These are phyloP conservation scores for Drosophila elegans DNA, from an alignment of 1,140 invertebrate species.

Conservation along the genomic window DNA sequence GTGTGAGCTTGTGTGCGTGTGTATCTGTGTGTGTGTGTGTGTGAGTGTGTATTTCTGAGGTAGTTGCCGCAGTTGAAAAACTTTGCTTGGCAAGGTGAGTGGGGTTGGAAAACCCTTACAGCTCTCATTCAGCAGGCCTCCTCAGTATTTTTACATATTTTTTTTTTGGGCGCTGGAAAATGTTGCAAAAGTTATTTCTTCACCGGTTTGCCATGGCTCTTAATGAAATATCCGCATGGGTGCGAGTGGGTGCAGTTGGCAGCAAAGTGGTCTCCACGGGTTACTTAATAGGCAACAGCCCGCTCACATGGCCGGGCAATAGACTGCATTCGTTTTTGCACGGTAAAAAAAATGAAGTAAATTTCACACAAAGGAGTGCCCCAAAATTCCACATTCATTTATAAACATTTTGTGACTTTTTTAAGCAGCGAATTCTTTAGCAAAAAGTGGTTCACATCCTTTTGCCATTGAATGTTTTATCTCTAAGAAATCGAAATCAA, in stretches of 20 bases:
- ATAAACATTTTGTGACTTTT: not conserved
- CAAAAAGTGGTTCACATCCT: not conserved
- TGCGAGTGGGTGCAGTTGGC: slow-evolving; percentile 43
- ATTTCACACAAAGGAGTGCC: not conserved
- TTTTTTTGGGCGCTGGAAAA: slow-evolving; percentile 60
- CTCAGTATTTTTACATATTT: slow-evolving; percentile 19
- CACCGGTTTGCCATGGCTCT: slow-evolving; percentile 65
- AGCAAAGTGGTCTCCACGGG: slow-evolving; percentile 51
- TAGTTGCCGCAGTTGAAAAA: slow-evolving; percentile 72
- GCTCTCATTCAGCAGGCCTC: slow-evolving; percentile 55
- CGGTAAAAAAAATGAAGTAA: not conserved
- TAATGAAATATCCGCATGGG: slow-evolving; percentile 58
- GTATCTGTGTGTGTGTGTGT: slow-evolving; percentile 24
- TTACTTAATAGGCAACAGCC: slow-evolving; percentile 57
- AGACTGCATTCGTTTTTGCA: slow-evolving; percentile 1
- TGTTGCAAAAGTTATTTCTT: slow-evolving; percentile 81
- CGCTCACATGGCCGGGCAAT: slow-evolving; percentile 31
- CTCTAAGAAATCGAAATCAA: no score
- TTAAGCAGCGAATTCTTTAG: not conserved
- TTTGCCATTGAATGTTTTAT: no score
- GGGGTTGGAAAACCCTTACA: slow-evolving; percentile 36
- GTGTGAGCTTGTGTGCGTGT: slow-evolving; percentile 13
- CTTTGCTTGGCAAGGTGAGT: slow-evolving; percentile 58
- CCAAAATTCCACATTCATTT: no score
- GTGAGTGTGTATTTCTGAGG: slow-evolving; percentile 55